Conservation (phyloP, 1,140 invertebrate species). For the Choristoneura fumiferana region DNA sequence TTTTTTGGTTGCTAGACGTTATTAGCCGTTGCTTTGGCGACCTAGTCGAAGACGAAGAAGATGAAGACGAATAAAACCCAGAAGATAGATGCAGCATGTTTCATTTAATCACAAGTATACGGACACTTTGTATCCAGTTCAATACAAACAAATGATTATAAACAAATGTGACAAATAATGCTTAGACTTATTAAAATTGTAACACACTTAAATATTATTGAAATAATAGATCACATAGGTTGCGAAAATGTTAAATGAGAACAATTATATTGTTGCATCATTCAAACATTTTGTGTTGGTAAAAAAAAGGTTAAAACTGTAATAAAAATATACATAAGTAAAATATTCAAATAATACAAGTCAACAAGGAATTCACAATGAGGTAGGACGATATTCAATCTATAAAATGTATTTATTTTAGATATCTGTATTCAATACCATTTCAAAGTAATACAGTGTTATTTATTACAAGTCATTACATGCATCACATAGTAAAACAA, state of each 20-base stretch:
- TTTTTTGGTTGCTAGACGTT: too few species aligned
- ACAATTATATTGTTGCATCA: slow-evolving; percentile 4
- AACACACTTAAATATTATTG: slow-evolving; percentile 1
- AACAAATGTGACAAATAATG: slow-evolving; percentile 1
- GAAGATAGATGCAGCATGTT: slow-evolving; percentile 2
- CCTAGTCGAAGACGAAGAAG: too few species aligned
- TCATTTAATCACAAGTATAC: background rate
- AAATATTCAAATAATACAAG: background rate
- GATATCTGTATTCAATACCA: too few species aligned
- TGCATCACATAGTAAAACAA: too few species aligned
- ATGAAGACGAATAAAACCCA: too few species aligned
- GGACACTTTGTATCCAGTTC: background rate
- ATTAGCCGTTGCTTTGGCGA: too few species aligned
- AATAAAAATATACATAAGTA: slow-evolving; percentile 5
- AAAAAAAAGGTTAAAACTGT: too few species aligned
- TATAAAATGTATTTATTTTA: too few species aligned
- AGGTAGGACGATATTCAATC: background rate
- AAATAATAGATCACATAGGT: background rate
- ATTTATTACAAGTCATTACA: too few species aligned
- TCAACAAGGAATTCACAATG: background rate
- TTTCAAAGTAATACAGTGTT: too few species aligned
- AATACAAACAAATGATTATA: slow-evolving; percentile 1
- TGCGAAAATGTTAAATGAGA: background rate
- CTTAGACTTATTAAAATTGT: background rate
- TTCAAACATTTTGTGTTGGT: background rate